These are phyloP conservation scores for Litocranius walleri DNA, from an alignment of 2,113 vertebrate genomes.

Conservation along the genomic window DNA sequence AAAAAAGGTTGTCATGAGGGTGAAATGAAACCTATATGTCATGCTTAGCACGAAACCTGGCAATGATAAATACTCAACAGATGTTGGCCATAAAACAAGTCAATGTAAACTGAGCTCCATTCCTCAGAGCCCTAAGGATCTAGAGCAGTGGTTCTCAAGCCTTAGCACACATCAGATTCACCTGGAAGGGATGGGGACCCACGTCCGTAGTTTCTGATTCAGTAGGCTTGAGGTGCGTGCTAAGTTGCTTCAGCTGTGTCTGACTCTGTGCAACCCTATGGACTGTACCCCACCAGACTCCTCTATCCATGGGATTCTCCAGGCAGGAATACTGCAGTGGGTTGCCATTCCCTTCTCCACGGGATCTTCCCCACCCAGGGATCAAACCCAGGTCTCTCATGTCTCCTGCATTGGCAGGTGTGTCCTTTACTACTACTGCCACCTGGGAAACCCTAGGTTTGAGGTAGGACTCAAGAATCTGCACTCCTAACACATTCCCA, in stretches of 20 bases:
- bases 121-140: background rate
- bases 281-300: background rate
- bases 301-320: background rate
- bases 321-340: background rate
- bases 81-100: background rate
- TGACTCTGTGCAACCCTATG: background rate
- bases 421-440: background rate
- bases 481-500: background rate
- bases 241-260: background rate
- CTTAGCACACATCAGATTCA: background rate
- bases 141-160: background rate
- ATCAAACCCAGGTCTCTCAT: background rate
- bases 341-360: background rate
- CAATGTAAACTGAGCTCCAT: background rate
- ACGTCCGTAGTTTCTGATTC: background rate
- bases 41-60: background rate
- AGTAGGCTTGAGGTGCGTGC: background rate
- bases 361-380: background rate
- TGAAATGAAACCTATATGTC: too few relatives aligned
- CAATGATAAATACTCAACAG: background rate
- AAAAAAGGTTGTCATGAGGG: background rate
- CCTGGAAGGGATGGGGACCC: background rate
- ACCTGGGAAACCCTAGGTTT: background rate
- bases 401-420: background rate
- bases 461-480: background rate